Conservation (phyloP, 2,888 invertebrate genomes). For the Drosophila phalerata region DNA sequence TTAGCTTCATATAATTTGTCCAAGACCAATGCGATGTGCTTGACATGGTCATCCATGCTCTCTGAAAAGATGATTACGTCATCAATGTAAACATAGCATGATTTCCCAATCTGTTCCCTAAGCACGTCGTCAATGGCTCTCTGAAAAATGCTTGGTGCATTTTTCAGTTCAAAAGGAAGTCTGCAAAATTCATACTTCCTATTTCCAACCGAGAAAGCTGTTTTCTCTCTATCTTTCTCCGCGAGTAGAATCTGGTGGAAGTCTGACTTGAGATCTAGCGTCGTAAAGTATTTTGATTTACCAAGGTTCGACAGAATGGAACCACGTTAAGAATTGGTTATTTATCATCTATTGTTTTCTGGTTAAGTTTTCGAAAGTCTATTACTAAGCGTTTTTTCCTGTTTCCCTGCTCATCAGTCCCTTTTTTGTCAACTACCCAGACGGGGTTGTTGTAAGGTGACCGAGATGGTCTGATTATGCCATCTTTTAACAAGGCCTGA, state of each 20-base stretch:
- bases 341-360: background rate
- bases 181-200: slow-evolving; percentile 1
- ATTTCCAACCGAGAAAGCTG: background rate
- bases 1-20: background rate
- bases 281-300: background rate
- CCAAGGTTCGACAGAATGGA: background rate
- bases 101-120: background rate
- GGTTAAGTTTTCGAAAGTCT: background rate
- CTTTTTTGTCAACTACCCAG: background rate
- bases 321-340: background rate
- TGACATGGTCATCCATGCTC: background rate
- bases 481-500: background rate
- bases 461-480: slow-evolving; percentile 1
- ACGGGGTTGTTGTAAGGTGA: background rate
- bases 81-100: slow-evolving; percentile 2
- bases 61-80: slow-evolving; percentile 11
- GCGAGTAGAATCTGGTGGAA: background rate
- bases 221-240: background rate
- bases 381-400: background rate
- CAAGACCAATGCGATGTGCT: slow-evolving; percentile 9
- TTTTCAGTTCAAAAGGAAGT: background rate
- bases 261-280: background rate
- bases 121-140: background rate
- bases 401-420: background rate
- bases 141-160: background rate